Evolutionary conservation across 2,888 invertebrate genomes (phyloP), one percentile per base, ranked within the genome.

Genomic region (Caenorhabditis afra): DNA sequence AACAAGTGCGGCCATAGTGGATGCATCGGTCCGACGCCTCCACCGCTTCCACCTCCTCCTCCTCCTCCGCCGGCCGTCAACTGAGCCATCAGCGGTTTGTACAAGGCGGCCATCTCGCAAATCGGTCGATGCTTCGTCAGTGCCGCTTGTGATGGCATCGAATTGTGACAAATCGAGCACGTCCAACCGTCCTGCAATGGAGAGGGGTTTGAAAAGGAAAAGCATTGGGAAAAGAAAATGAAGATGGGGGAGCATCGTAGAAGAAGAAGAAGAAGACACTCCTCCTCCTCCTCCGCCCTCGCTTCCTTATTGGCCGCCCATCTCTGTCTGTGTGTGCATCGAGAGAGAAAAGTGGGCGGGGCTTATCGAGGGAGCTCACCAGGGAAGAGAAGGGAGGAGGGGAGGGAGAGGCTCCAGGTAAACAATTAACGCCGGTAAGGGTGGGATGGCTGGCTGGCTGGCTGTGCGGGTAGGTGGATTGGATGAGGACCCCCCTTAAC

Each of bases 81-180:
- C 35, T 74, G 73, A 1, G 78, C 79, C 44, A 79, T 39, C n/a
- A 81, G 41, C 3, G 85, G 85, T 50, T 85, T 85, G 73, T 83
- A 85, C 20, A 85, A 18, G 10, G 83, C 65, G 57, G 74, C 47
- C 84, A 82, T 78, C 91, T 97, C 97, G 91, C 97, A 98, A 92
- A 96, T 96, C 85, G 96, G 93, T 92, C 96, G 96, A 91, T 98
- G 98, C 90, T 98, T 98, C 83, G 95, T 94, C 59, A 98, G 93
- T 35, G 96, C 95, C 2, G 96, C 95, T 75, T 94, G 94, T 0
- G 96, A 96, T 73, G 94, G 94, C 92, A 97, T 98, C 14, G 45
- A 37, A n/a, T 47, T 50, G 14, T 81, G 61, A 68, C 84, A 82
- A 20, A 44, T 73, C 5, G 83, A 50, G 44, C 83, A 98, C 92